phyloP scores from a whole-genome alignment of 2,888 invertebrate species.

The Nymphalis c-album region DNA sequence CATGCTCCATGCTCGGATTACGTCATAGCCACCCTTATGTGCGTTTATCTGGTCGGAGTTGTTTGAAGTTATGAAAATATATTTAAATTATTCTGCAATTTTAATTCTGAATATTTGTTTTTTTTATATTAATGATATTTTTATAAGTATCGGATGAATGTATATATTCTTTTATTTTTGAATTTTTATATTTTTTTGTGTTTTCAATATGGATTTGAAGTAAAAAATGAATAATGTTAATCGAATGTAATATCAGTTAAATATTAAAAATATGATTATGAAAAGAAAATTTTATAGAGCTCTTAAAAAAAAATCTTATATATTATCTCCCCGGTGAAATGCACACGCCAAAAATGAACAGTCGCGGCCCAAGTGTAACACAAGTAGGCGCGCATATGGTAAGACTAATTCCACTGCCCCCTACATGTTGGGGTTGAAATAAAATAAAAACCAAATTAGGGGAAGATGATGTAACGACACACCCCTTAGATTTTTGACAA shows the following conservation, averaged over 20 bases:
- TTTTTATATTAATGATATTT: no score
- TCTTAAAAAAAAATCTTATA: no score
- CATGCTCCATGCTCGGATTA: constrained; percentile 72
- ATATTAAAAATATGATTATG: no score
- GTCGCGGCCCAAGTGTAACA: constrained; percentile 69
- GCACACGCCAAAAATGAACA: constrained; percentile 64
- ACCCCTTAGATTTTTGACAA: constrained; percentile 81
- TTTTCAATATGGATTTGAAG: no score
- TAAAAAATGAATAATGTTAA: no score
- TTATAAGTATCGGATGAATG: no score
- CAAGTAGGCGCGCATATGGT: constrained; percentile 80
- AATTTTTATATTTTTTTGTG: no score
- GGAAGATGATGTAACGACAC: constrained; percentile 74
- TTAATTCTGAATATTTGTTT: not conserved
- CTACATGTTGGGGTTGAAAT: constrained; percentile 64
- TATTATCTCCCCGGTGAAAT: constrained; percentile 38
- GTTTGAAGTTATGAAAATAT: not conserved
- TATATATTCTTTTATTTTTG: no score
- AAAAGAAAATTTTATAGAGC: no score
- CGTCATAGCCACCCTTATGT: constrained; percentile 48
- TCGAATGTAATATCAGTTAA: no score
- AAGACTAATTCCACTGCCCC: constrained; percentile 77
- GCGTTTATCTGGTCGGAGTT: constrained; percentile 35
- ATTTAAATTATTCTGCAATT: not conserved
- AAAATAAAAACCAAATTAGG: constrained; percentile 80